phyloP scores from a whole-genome alignment of 2,797 vertebrate species.

The Sebastes taczanowskii region DNA sequence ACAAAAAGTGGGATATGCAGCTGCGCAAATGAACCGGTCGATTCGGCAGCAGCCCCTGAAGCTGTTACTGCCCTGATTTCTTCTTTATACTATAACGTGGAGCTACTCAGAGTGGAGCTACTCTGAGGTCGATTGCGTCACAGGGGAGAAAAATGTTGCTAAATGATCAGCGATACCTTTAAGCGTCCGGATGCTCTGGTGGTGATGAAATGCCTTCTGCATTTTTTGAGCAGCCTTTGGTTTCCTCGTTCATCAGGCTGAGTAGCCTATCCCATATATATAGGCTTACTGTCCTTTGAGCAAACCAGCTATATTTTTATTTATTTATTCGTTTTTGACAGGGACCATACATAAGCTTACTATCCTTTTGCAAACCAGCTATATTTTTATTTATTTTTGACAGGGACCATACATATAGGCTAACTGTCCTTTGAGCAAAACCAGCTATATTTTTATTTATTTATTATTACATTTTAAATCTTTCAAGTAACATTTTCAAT shows the following conservation, averaged over 20 bases:
- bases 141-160: no score
- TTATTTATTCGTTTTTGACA: no score
- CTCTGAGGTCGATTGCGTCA: not conserved
- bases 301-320: no score
- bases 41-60: not conserved
- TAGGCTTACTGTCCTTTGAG: no score
- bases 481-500: no score
- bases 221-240: not conserved
- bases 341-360: no score
- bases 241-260: not conserved
- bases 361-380: no score
- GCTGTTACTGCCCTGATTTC: not conserved
- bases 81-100: not conserved
- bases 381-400: no score
- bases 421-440: no score
- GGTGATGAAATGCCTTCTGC: not conserved
- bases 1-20: constrained; percentile 23
- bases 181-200: not conserved
- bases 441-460: no score
- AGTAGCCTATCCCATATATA: not conserved
- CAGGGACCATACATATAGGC: no score
- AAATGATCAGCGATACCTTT: not conserved
- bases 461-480: no score
- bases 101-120: not conserved
- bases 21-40: constrained; percentile 57